Conservation (phyloP, 2,113 vertebrate genomes). For the Chitala chitala region DNA sequence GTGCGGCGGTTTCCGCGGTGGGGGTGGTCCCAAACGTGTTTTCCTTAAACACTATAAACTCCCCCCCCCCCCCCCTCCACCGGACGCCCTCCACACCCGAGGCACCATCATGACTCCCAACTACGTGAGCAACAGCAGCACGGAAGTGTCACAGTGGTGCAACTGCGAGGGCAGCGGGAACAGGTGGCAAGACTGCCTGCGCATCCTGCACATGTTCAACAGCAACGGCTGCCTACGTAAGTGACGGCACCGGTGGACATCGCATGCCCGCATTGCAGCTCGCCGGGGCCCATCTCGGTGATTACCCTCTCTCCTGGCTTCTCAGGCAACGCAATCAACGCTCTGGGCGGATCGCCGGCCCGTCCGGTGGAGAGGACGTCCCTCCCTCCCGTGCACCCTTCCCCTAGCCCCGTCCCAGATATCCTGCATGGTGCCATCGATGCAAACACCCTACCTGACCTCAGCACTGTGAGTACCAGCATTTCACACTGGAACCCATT, state of each 20-base stretch:
- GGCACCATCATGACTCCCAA: slow-evolving; percentile 75
- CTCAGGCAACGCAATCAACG: slow-evolving; percentile 16
- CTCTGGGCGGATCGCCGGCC: neutral
- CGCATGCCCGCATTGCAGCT: neutral
- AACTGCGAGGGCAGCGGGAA: slow-evolving; percentile 70
- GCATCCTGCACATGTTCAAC: slow-evolving; percentile 59
- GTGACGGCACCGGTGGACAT: too few relatives aligned
- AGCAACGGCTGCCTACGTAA: slow-evolving; percentile 70
- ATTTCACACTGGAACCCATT: neutral
- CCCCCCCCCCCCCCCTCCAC: neutral
- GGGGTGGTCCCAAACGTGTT: too few relatives aligned
- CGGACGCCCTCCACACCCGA: slow-evolving; percentile 28
- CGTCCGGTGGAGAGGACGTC: slow-evolving; percentile 4
- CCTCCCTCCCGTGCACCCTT: neutral
- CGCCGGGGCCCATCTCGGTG: neutral
- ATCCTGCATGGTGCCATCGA: slow-evolving; percentile 1
- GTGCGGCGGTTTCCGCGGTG: too few relatives aligned
- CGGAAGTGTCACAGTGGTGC: slow-evolving; percentile 65
- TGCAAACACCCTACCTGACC: slow-evolving; percentile 11
- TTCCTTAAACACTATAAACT: too few relatives aligned
- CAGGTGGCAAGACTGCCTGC: slow-evolving; percentile 65
- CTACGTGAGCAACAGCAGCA: slow-evolving; percentile 63
- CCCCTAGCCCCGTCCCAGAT: neutral
- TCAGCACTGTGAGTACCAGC: slow-evolving; percentile 22
- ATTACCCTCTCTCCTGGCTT: neutral